Evolutionary conservation across 2,113 vertebrate species (phyloP).

Genomic region (Rhagologus leucostigma): DNA sequence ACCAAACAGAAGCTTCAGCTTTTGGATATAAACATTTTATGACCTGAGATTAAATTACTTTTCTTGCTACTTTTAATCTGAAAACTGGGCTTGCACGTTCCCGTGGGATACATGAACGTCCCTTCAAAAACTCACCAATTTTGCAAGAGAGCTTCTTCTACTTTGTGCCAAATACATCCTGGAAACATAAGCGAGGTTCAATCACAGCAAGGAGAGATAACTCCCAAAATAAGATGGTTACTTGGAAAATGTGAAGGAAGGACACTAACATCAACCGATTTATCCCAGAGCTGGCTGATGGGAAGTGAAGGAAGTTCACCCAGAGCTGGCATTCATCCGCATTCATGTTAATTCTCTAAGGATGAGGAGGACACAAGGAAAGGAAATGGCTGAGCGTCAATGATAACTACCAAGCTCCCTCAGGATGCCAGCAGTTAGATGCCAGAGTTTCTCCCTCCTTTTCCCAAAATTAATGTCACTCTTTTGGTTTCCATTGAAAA

Average conservation of each 20-base stretch:
- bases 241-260: not conserved
- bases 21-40: not conserved
- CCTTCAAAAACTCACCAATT: not conserved
- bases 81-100: not conserved
- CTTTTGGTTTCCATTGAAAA: not conserved
- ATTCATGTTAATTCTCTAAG: not conserved
- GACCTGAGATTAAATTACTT: not conserved
- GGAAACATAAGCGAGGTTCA: not conserved
- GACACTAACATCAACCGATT: not conserved
- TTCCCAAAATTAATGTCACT: not conserved
- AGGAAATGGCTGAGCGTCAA: not conserved
- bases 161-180: not conserved
- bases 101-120: not conserved
- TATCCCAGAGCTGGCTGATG: not conserved
- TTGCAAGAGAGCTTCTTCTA: not conserved
- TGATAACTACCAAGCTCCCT: not conserved
- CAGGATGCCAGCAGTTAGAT: not conserved
- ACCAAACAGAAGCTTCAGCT: not conserved
- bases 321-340: not conserved
- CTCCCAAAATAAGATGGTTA: not conserved
- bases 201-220: not conserved
- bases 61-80: not conserved
- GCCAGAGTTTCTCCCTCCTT: not conserved
- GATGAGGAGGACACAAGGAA: not conserved
- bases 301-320: not conserved